Evolutionary conservation across 2,888 invertebrate genomes (phyloP).

Genomic region (Cosmopolites sordidus): DNA sequence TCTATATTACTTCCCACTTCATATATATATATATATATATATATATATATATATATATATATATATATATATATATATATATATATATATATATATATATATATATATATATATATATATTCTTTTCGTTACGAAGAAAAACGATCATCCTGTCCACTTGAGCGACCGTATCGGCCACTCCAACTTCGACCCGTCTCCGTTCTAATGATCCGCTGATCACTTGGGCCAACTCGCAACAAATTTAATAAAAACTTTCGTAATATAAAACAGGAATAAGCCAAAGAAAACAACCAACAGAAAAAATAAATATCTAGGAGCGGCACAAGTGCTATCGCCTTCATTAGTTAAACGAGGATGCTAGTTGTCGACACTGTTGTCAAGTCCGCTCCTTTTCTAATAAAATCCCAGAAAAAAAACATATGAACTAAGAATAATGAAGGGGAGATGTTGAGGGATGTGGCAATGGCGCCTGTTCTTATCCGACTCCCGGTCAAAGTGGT

Average conservation of each 20-base stretch:
- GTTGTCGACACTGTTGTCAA: background rate
- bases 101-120: no score
- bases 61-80: no score
- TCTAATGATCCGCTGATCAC: conserved; percentile 14
- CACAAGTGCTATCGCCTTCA: conserved; percentile 13
- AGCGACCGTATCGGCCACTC: background rate
- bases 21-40: no score
- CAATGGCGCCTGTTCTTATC: no score
- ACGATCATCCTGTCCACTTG: background rate
- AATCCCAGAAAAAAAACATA: background rate
- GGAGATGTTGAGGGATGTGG: background rate
- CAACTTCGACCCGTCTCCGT: background rate
- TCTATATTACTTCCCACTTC: no score
- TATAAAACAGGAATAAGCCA: conserved; percentile 24
- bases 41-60: no score
- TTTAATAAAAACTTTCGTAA: conserved; percentile 29
- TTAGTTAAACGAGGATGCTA: conserved; percentile 7
- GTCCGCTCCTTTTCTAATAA: background rate
- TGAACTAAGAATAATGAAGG: background rate
- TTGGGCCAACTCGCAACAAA: conserved; percentile 26
- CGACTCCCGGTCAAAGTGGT: background rate
- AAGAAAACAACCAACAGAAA: conserved; percentile 14
- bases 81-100: no score
- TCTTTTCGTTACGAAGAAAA: no score
- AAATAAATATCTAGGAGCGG: conserved; percentile 6